A percentile compares a stretch with the other conserved stretches of the same genome.
Conservation (phyloP, 2,797 vertebrate species). For the Eulemur albifrons region DNA sequence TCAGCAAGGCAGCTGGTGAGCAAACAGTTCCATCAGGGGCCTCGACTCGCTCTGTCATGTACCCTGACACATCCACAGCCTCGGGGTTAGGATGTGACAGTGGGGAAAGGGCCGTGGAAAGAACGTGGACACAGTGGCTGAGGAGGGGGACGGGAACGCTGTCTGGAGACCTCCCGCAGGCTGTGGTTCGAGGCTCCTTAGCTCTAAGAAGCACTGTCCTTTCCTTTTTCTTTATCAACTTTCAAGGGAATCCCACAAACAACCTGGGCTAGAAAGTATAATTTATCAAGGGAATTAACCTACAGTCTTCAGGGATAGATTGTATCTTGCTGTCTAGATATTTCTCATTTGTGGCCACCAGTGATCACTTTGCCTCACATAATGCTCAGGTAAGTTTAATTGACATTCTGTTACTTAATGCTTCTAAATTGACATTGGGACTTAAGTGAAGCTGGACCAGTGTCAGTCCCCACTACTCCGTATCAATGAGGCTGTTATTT, state of each 20-base stretch:
- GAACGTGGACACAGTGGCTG: too few relatives aligned
- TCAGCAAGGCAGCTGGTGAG: not conserved
- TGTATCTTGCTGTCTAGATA: not conserved
- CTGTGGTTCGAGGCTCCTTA: not conserved
- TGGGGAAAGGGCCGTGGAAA: too few relatives aligned
- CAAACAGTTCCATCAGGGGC: not conserved
- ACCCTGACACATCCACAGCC: too few relatives aligned
- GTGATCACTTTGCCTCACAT: not conserved
- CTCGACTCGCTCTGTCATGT: not conserved
- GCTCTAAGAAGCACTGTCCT: not conserved
- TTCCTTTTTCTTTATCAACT: too few relatives aligned
- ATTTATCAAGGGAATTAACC: not conserved
- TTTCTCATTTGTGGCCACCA: not conserved
- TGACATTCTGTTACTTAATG: not conserved
- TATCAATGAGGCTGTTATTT: not conserved
- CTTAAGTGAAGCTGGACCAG: not conserved
- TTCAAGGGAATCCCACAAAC: not conserved
- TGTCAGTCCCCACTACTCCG: not conserved
- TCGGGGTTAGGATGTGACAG: not conserved
- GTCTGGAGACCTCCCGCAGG: fast-evolving
- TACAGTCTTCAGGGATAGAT: not conserved
- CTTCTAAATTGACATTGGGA: not conserved
- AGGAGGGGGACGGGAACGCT: not conserved
- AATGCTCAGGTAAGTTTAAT: not conserved
- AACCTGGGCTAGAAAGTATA: not conserved